Percentiles rank a stretch among this genome's conserved stretches.
Evolutionary conservation across 2,888 invertebrate species (phyloP).

Genomic region (Agapostemon virescens): DNA sequence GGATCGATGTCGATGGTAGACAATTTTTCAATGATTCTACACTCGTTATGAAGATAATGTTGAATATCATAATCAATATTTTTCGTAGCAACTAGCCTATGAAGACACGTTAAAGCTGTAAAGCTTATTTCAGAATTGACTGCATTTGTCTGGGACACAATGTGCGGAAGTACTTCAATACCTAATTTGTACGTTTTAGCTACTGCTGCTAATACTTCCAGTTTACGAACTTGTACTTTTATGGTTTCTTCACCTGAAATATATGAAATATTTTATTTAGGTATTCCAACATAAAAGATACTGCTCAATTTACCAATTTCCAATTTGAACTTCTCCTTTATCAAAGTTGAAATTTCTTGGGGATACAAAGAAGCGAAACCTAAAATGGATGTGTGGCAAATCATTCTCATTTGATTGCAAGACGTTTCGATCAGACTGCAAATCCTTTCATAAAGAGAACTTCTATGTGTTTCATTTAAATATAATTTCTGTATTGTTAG

Average conservation of each 20-base stretch:
- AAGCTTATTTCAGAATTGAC: constrained; percentile 60
- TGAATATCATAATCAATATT: constrained; percentile 73
- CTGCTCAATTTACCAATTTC: constrained; percentile 56
- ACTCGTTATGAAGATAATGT: constrained; percentile 79
- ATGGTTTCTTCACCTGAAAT: constrained; percentile 63
- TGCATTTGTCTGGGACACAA: constrained; percentile 64
- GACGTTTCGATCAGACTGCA: constrained; percentile 81
- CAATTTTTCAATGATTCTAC: constrained; percentile 80
- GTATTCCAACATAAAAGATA: background rate
- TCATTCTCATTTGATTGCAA: constrained; percentile 79
- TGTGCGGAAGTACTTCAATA: constrained; percentile 67
- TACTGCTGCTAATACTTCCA: constrained; percentile 69
- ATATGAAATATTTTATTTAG: constrained; percentile 34
- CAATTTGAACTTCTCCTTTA: constrained; percentile 79
- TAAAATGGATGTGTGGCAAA: constrained; percentile 82
- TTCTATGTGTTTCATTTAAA: constrained; percentile 81
- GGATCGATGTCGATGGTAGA: constrained; percentile 68
- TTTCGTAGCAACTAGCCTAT: constrained; percentile 72
- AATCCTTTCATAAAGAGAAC: constrained; percentile 82
- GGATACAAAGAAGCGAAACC: constrained; percentile 82
- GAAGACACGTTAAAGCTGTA: constrained; percentile 69
- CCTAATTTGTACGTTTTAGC: constrained; percentile 71
- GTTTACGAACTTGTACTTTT: constrained; percentile 62
- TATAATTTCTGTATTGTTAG: constrained; percentile 81
- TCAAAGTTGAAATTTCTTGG: constrained; percentile 81